These are phyloP conservation scores for Saxidomus purpurata DNA, from an alignment of 1,140 invertebrate species.

Conservation along the genomic window DNA sequence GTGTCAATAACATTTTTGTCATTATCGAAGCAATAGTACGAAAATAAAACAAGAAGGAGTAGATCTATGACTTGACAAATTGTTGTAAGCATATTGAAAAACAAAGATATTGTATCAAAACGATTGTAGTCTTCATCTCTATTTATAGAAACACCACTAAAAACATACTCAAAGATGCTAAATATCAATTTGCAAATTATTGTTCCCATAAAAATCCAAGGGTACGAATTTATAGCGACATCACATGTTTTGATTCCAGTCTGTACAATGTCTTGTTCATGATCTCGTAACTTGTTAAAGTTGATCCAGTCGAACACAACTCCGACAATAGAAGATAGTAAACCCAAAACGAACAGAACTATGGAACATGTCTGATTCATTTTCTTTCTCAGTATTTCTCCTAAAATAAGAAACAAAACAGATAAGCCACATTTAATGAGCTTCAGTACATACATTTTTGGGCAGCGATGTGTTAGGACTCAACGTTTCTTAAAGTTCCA, in stretches of 20 bases:
- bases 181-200: neutral
- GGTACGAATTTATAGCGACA: neutral
- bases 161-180: neutral
- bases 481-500: too few species aligned
- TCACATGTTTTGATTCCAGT: neutral
- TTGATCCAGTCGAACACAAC: slow-evolving; percentile 4
- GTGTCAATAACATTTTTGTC: neutral
- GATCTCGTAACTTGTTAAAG: neutral
- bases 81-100: neutral
- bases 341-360: neutral
- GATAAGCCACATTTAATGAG: too few species aligned
- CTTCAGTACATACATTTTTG: too few species aligned
- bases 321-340: neutral
- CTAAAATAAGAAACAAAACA: too few species aligned
- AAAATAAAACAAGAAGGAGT: neutral
- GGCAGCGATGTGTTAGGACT: too few species aligned
- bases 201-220: neutral
- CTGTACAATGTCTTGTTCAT: neutral
- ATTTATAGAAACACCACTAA: neutral
- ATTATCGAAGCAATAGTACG: neutral
- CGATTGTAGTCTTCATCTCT: neutral
- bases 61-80: neutral
- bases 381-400: too few species aligned
- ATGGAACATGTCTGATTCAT: neutral
- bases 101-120: neutral